Evolutionary conservation across 2,113 vertebrate species (phyloP), one percentile per base, ranked within the genome.

Genomic region (Mola mola): DNA sequence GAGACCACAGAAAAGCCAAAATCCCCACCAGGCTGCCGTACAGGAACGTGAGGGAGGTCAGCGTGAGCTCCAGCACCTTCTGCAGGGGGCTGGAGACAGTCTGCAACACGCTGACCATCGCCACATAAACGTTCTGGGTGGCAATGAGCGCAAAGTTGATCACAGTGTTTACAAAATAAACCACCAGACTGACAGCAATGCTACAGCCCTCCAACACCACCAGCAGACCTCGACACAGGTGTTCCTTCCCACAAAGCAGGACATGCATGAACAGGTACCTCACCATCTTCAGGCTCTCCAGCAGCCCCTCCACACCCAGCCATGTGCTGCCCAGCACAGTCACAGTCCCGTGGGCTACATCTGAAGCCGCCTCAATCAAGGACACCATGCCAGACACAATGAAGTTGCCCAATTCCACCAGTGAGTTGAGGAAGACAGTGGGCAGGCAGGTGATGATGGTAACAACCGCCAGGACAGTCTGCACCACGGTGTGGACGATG

Each of bases 91-190:
- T 81, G 4, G 83, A 87, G 0, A 95, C 70, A 0, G 93, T 88
- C 49, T 97, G 93, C 92, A 93, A 95, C 8, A 95, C 84, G 2
- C 87, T 83, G 11, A 81, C 79, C 1, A 87, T 17, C 6, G 90
- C 64, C 0, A 91, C 79, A 69, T 95, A 93, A 13, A 96, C 21
- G 61, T 95, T 95, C 86, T 98, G 96, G 0, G 89, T 84, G 37
- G 93, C 93, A 0, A 98, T 93, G 26, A 97, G 94, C 1, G 90
- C 92, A 17, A 94, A 92, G 83, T 98, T 98, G 15, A 97, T 86
- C 47, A 94, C 65, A 2, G 95, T 99, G 90, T 98, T 98, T 43
- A 91, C 71, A 1, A 99, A 90, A 52, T 98, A 98, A 38, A 96
- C 90, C 57, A 93, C 83, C 49, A 98, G 84, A 83, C 95, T 96